A percentile compares a stretch with the other conserved stretches of the same genome.
These are phyloP conservation scores for Eidolon dupreanum DNA, from an alignment of 2,797 vertebrate species.

Conservation along the genomic window DNA sequence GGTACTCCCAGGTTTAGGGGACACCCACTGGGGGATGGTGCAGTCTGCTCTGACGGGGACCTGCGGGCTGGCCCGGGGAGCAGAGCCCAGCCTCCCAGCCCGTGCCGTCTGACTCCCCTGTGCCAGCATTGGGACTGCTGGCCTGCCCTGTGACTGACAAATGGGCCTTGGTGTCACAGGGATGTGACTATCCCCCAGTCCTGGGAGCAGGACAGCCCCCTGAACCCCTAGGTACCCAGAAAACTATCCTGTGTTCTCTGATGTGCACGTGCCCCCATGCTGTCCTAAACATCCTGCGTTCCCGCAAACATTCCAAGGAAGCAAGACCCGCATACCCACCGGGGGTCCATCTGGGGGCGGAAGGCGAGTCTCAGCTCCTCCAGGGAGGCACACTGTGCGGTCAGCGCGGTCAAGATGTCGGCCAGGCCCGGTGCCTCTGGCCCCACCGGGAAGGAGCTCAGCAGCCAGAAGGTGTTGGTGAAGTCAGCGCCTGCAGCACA, in stretches of 20 bases:
- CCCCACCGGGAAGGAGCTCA: constrained; percentile 89
- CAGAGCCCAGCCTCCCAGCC: not conserved
- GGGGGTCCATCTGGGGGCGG: constrained; percentile 95
- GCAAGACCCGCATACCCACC: constrained; percentile 82
- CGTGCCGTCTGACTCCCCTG: no score
- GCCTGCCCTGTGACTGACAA: not conserved
- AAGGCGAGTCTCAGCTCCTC: constrained; percentile 93
- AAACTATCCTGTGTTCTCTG: fast-evolving
- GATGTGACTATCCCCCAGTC: no score
- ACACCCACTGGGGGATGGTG: fast-evolving
- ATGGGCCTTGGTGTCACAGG: fast-evolving
- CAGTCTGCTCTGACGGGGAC: fast-evolving
- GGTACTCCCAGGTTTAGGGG: no score
- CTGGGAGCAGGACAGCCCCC: not conserved
- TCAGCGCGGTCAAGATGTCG: constrained; percentile 86
- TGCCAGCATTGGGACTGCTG: fast-evolving
- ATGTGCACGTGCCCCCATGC: fast-evolving
- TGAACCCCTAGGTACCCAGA: not conserved
- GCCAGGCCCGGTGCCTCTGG: constrained; percentile 74
- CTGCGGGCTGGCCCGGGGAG: not conserved
- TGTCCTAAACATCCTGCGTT: not conserved
- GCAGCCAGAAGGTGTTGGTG: constrained; percentile 94
- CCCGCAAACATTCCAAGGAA: not conserved
- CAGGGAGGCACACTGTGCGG: constrained; percentile 92
- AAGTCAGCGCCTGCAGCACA: constrained; percentile 89